These are phyloP conservation scores for Macrophya annulata DNA, from an alignment of 2,888 invertebrate genomes.

Conservation along the genomic window DNA sequence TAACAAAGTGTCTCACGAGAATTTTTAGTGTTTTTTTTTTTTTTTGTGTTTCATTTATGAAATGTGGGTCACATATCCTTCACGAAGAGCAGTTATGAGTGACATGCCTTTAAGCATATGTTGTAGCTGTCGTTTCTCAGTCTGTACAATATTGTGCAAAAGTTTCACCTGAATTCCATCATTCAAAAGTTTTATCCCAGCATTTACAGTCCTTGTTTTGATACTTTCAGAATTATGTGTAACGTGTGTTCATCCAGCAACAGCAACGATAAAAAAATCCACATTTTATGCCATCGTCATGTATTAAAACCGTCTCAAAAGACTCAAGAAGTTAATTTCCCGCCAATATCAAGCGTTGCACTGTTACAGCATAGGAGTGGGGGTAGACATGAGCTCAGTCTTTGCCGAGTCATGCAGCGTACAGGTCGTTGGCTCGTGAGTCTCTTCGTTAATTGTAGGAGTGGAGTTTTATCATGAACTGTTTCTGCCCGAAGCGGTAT, in stretches of 20 bases:
- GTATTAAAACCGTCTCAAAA: not conserved
- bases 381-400: not conserved
- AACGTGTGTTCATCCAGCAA: not conserved
- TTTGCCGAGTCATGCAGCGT: not conserved
- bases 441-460: not conserved
- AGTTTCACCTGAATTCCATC: not conserved
- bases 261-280: not conserved
- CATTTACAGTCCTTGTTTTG: not conserved
- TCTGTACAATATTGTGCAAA: not conserved
- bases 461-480: not conserved
- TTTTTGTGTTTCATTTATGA: not conserved
- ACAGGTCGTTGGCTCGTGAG: not conserved
- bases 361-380: not conserved
- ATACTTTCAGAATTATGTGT: not conserved
- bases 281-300: not conserved
- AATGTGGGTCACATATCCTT: constrained; percentile 14
- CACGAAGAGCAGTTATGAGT: not conserved
- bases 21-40: not conserved
- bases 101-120: not conserved
- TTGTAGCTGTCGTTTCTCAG: not conserved
- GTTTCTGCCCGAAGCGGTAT: not conserved
- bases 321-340: not conserved
- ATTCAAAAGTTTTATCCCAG: not conserved
- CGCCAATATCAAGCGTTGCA: not conserved
- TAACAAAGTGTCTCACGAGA: not conserved